Conservation (phyloP, 1,140 invertebrate genomes). For the Zelostemma sp. region DNA sequence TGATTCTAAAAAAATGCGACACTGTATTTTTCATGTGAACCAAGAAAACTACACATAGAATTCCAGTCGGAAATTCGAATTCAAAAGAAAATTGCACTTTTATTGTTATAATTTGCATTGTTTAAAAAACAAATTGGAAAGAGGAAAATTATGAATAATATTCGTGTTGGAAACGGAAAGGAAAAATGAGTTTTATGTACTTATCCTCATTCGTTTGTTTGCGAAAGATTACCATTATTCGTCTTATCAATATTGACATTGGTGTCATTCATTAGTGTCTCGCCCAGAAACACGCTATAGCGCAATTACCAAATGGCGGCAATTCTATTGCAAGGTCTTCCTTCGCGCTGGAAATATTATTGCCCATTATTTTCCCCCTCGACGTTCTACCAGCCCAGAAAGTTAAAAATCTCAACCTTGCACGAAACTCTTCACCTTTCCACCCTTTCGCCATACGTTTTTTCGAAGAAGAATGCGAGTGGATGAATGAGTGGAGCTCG, state of each 20-base stretch:
- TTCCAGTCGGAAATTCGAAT: no score
- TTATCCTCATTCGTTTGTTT: slow-evolving; percentile 35
- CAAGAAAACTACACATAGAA: no score
- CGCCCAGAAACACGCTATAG: slow-evolving; percentile 59
- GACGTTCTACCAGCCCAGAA: slow-evolving; percentile 15
- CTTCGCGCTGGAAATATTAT: slow-evolving; percentile 39
- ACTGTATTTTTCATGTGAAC: no score
- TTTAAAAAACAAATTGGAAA: neutral
- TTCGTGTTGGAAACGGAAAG: no score
- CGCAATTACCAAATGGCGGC: slow-evolving; percentile 58
- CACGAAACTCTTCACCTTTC: slow-evolving; percentile 24
- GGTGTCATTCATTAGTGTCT: slow-evolving; percentile 61
- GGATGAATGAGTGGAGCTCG: neutral
- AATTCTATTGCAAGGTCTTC: slow-evolving; percentile 58
- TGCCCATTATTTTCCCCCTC: slow-evolving; percentile 39
- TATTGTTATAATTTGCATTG: no score
- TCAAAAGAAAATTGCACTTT: no score
- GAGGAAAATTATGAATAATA: neutral
- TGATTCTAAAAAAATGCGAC: neutral
- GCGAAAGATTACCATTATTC: slow-evolving; percentile 57
- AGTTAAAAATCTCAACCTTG: slow-evolving; percentile 25
- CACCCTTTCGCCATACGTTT: slow-evolving; percentile 7
- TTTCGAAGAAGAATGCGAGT: slow-evolving; percentile 6
- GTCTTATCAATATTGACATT: slow-evolving; percentile 65
- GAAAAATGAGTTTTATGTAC: no score